phyloP scores from a whole-genome alignment of 2,888 invertebrate genomes.

The Norana najaformis region DNA sequence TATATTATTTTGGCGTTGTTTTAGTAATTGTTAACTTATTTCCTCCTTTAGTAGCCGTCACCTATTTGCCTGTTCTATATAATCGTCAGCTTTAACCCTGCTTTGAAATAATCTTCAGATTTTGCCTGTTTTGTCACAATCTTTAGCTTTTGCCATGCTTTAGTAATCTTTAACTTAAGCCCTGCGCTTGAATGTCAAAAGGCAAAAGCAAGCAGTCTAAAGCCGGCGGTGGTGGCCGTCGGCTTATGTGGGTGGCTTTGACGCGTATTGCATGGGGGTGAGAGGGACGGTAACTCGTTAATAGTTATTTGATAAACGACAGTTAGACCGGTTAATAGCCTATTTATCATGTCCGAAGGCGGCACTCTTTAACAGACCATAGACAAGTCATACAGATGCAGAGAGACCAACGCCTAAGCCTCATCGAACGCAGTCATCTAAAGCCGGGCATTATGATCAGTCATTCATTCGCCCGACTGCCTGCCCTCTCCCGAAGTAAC shows the following conservation, averaged over 20 bases:
- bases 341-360: neutral
- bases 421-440: neutral
- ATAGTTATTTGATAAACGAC: constrained; percentile 13
- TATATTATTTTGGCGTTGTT: no score
- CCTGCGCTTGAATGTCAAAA: neutral
- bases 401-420: no score
- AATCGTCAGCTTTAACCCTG: neutral
- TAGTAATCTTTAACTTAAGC: neutral
- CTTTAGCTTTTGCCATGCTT: neutral
- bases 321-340: constrained; percentile 5
- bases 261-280: neutral
- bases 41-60: neutral
- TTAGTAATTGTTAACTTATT: neutral
- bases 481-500: neutral
- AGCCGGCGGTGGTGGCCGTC: neutral
- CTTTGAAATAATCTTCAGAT: no score
- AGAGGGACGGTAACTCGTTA: neutral
- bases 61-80: neutral
- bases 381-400: neutral
- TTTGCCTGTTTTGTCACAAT: no score
- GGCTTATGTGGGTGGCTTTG: neutral
- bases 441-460: neutral
- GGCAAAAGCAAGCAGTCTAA: neutral
- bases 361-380: neutral
- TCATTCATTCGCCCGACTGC: neutral